These are phyloP conservation scores for Anoplophora glabripennis DNA, from an alignment of 1,140 invertebrate species.

Conservation along the genomic window DNA sequence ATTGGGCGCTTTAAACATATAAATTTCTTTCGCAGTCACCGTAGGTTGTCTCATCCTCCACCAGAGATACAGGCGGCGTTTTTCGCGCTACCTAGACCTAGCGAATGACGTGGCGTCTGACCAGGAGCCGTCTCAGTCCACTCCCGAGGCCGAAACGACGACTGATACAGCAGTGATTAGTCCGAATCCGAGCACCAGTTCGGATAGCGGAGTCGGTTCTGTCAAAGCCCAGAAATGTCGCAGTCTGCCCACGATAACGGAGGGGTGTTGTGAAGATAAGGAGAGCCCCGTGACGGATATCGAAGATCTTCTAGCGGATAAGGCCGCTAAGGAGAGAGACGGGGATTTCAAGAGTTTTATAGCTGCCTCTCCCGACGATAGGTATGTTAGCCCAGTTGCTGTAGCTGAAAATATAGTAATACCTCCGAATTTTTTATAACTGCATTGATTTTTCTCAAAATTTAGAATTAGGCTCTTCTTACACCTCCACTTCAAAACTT, in stretches of 20 bases:
- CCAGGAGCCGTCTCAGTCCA: conserved; percentile 18
- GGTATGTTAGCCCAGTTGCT: too few species aligned
- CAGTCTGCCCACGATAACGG: conserved; percentile 39
- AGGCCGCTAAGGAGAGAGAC: background rate
- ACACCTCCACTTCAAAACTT: too few species aligned
- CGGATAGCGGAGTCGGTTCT: conserved; percentile 36
- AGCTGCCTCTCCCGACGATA: background rate
- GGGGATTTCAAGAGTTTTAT: conserved; percentile 6
- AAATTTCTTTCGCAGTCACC: conserved; percentile 57
- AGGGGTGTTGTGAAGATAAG: conserved; percentile 46
- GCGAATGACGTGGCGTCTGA: conserved; percentile 41
- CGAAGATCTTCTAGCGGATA: conserved; percentile 58
- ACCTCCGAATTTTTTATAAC: too few species aligned
- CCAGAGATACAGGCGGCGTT: conserved; percentile 56
- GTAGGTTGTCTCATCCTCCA: conserved; percentile 72
- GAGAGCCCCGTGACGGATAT: conserved; percentile 62
- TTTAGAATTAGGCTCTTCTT: too few species aligned
- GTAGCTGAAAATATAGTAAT: too few species aligned
- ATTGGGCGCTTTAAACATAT: background rate
- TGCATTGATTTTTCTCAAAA: too few species aligned
- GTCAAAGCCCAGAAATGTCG: conserved; percentile 35
- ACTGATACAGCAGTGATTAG: conserved; percentile 2
- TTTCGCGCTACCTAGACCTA: conserved; percentile 50
- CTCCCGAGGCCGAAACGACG: conserved; percentile 18
- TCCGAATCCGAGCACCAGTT: conserved; percentile 27